Base-by-base conservation (phyloP, 2,113 vertebrate species). In the Nycticebus coucang region DNA sequence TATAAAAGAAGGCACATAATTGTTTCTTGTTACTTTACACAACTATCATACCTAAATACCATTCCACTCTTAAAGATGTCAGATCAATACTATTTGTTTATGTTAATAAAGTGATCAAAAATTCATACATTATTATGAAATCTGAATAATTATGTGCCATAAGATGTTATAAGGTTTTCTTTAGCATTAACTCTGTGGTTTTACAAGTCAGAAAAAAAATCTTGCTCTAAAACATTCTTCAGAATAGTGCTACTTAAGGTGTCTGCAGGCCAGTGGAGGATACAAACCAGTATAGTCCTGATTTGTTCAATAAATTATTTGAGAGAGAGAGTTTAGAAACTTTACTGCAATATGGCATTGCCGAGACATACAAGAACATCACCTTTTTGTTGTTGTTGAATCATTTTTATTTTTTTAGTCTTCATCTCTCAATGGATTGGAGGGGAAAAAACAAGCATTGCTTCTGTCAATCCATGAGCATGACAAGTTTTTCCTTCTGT, bases 21-120 rank as follows among this genome's bases (percentile, higher is more conserved):
- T 87, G 24, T 41, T 92, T 81, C 82, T 71, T 69, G 60, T 68
- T 33, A 74, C 3, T 26, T 89, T 75, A 62, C 9, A 62, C 7
- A 74, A 37, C 68, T 94, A 50, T 50, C 45, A 50, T 50, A 53
- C 28, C 45, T 83, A 97, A 89, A 95, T 78, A 57, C 24, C 66
- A 69, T 21, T 71, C 4, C 53, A 37, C 21, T 75, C n/a, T 11
- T 78, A 88, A 75, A 74, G 79, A 62, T 35, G 9, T 75, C 35
- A 79, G 71, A 74, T 15, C 4, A 3, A 19, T 66, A 57, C 19
- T 68, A 26, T 60, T 71, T 72, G 41, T 26, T 57, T 60, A 50
- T 86, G 21, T 12, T 68, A 93, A 22, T 12, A 53, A 82, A 77
- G 19, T 60, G n/a, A 85, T 22, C 2, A 77, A 85, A 95, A 85